Base-by-base conservation (phyloP, 2,113 vertebrate species). In the Nestor notabilis region DNA sequence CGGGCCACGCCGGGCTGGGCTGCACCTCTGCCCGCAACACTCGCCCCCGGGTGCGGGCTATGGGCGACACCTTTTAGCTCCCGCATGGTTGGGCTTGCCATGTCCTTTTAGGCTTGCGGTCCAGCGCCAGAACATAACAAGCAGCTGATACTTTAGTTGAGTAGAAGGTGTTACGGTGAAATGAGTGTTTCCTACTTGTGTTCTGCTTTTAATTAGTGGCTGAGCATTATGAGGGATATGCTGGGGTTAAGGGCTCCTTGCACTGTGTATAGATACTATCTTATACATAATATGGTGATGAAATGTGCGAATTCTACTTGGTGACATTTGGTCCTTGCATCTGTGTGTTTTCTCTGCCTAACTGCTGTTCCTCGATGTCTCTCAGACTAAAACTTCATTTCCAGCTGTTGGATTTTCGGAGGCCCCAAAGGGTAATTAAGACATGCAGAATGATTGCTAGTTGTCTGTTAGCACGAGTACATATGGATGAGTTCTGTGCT, bases 131-230 rank as follows among this genome's bases (percentile, higher is more conserved):
- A 31, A 1, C 20, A 0, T 2, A 5, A 44, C 39, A 2, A 19
- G 35, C 5, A 4, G 28, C 8, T 2, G 5, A 1, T 13, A 2
- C 8, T 43, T 13, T 3, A 1, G 39, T 17, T 68, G 52, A 37
- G 68, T 2, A 2, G 52, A 4, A 64, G 71, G 43, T 15, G 84
- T 19, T 15, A 0, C 0, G 18, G 58, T 9, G 68, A 33, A 88
- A 31, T 2, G 27, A 2, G 0, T 0, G 31, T 55, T 77, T 53
- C 2, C 1, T 19, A 0, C 46, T 44, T 2, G 1, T 1, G 18
- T 28, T 80, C 65, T 44, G 86, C 64, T 60, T 74, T 64, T 28
- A 29, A 29, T 50, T 72, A 4, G 80, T 2, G 46, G 4, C 1
- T 7, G 84, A 49, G 49, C 47, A 10, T 53, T 5, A 0, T 3